Conservation (phyloP, 2,113 vertebrate genomes). For the Hippocampus abdominalis region DNA sequence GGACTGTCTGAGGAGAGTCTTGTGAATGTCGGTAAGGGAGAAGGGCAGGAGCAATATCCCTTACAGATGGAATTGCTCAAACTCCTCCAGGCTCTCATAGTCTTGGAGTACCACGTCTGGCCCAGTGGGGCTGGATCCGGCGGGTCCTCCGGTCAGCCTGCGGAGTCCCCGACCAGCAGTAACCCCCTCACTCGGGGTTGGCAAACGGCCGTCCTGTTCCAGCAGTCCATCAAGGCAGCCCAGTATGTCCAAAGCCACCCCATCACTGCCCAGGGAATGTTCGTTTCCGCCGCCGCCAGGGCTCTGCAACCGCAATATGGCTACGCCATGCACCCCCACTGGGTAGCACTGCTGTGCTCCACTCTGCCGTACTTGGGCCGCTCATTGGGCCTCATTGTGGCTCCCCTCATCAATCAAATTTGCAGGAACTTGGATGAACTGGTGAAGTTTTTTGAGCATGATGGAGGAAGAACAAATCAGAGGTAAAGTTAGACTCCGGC, state of each 20-base stretch:
- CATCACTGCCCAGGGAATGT: constrained; percentile 91
- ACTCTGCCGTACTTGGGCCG: constrained; percentile 88
- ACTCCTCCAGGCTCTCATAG: constrained; percentile 87
- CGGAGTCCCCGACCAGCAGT: constrained; percentile 63
- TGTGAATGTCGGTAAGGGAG: constrained; percentile 80
- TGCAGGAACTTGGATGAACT: constrained; percentile 93
- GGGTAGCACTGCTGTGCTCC: constrained; percentile 85
- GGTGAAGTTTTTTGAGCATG: constrained; percentile 86
- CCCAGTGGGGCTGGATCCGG: constrained; percentile 43
- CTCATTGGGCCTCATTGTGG: constrained; percentile 88
- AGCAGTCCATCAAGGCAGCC: constrained; percentile 87
- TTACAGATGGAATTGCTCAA: constrained; percentile 92
- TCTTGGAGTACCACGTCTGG: constrained; percentile 83
- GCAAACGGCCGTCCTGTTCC: constrained; percentile 85
- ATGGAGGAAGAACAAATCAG: constrained; percentile 74
- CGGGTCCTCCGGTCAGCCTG: constrained; percentile 34
- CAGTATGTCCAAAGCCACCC: constrained; percentile 86
- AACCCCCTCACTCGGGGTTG: constrained; percentile 85
- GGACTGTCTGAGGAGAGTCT: constrained; percentile 82
- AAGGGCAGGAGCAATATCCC: constrained; percentile 86
- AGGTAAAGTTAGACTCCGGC: constrained; percentile 68
- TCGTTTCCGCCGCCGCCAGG: constrained; percentile 85
- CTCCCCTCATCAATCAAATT: constrained; percentile 87
- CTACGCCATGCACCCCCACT: constrained; percentile 89
- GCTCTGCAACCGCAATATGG: constrained; percentile 89